Conservation (phyloP, 2,113 vertebrate species). For the Etia nguti region DNA sequence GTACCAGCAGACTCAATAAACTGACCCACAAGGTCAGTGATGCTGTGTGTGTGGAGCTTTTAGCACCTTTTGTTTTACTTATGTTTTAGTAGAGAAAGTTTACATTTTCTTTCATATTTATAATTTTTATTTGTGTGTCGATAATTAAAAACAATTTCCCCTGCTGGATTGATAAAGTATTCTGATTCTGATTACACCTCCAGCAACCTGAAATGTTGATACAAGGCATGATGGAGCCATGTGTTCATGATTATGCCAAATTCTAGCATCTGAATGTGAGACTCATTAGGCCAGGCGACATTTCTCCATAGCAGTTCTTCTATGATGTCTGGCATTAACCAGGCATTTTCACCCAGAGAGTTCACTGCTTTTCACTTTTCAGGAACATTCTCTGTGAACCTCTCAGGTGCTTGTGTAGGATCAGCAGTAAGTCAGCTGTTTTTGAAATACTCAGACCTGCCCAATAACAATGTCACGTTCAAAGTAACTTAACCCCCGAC, state of each 20-base stretch:
- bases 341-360: neutral
- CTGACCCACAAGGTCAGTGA: neutral
- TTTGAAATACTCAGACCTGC: neutral
- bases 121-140: neutral
- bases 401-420: neutral
- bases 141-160: neutral
- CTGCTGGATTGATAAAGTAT: neutral
- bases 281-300: fast-evolving
- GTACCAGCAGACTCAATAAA: neutral
- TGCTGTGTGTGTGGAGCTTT: neutral
- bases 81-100: neutral
- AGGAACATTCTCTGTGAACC: neutral
- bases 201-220: neutral
- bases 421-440: neutral
- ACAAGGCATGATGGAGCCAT: neutral
- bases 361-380: neutral
- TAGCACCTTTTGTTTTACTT: neutral
- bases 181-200: neutral
- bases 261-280: neutral
- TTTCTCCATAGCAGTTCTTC: neutral
- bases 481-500: no score
- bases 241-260: neutral
- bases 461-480: neutral
- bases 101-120: neutral
- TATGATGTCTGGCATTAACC: fast-evolving